Conservation (phyloP, 2,888 invertebrate species). For the Rhamnusium bicolor region DNA sequence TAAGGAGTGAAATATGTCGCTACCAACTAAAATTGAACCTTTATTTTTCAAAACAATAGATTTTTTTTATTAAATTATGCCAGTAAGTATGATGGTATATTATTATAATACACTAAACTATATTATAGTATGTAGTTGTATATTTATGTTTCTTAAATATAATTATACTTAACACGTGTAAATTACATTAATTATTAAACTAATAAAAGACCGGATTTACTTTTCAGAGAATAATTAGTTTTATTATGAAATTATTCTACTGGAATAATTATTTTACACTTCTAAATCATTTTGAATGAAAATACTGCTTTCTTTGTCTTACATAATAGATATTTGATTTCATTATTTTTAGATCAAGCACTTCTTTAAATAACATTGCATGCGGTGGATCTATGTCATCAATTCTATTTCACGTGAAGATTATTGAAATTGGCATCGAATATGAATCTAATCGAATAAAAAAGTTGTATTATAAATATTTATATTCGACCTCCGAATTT, state of each 20-base stretch:
- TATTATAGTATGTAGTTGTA: too few relatives aligned
- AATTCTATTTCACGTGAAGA: background rate
- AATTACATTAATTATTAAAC: background rate
- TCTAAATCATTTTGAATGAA: background rate
- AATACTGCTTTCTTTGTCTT: background rate
- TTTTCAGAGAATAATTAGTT: background rate
- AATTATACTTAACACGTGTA: background rate
- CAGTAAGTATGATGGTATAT: background rate
- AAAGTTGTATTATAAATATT: background rate
- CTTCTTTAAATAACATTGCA: background rate
- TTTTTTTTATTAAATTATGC: background rate
- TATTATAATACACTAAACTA: too few relatives aligned
- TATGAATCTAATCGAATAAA: background rate
- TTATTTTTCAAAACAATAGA: background rate
- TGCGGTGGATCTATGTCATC: background rate
- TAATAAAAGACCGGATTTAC: background rate
- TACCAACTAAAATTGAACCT: background rate
- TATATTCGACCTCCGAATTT: background rate
- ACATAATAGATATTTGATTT: background rate
- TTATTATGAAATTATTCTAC: background rate
- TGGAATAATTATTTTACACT: background rate
- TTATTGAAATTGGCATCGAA: background rate
- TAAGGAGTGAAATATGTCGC: background rate
- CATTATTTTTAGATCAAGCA: background rate
- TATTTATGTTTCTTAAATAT: background rate